Percentiles rank a stretch among this genome's conserved stretches.
Evolutionary conservation across 2,113 vertebrate species (phyloP).

Genomic region (Amblyornis subalaris): DNA sequence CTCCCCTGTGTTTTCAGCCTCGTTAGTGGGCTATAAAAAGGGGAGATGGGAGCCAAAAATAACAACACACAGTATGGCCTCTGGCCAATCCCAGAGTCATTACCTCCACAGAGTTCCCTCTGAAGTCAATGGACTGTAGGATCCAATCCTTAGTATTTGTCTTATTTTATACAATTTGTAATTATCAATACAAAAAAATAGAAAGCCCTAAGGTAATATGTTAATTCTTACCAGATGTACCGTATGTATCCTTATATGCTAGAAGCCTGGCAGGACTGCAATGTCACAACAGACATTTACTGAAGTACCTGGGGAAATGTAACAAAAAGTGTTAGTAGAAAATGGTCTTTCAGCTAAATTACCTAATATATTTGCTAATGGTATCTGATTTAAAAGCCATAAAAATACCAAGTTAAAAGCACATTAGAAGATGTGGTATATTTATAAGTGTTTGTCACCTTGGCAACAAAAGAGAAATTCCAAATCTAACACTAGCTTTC

Average conservation of each 20-base stretch:
- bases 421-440: slow-evolving; percentile 82
- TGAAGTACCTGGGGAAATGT: slow-evolving; percentile 78
- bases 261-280: slow-evolving; percentile 71
- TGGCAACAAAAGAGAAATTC: slow-evolving; percentile 81
- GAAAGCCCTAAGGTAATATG: slow-evolving; percentile 65
- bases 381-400: slow-evolving; percentile 86
- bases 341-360: slow-evolving; percentile 85
- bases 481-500: slow-evolving; percentile 76
- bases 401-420: slow-evolving; percentile 86
- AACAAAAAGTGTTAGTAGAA: slow-evolving; percentile 80
- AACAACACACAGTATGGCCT: slow-evolving; percentile 4
- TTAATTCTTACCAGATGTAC: slow-evolving; percentile 75
- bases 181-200: slow-evolving; percentile 66
- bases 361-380: slow-evolving; percentile 86
- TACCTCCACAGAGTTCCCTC: not conserved
- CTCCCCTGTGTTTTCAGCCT: slow-evolving; percentile 17
- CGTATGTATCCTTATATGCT: slow-evolving; percentile 58
- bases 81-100: not conserved
- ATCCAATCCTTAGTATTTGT: slow-evolving; percentile 51
- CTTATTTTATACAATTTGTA: slow-evolving; percentile 48
- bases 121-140: not conserved
- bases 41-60: slow-evolving; percentile 22
- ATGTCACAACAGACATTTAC: slow-evolving; percentile 83
- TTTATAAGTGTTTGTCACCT: slow-evolving; percentile 85
- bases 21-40: slow-evolving; percentile 18